Conservation (phyloP, 2,888 invertebrate genomes). For the Thymelicus lineola region DNA sequence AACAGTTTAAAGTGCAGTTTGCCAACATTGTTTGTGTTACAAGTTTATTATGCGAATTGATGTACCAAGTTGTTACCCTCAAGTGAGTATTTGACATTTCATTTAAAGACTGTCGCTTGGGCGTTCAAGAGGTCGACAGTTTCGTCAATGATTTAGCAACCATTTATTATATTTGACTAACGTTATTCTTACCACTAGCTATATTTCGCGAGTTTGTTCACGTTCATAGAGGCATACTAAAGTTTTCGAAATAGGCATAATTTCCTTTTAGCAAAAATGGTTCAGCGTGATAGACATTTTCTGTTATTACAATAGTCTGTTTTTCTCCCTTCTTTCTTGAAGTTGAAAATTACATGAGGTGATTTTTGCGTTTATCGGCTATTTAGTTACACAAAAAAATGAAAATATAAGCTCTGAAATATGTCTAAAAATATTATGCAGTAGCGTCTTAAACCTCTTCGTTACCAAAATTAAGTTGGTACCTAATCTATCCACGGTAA, state of each 20-base stretch:
- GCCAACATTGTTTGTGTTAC: background rate
- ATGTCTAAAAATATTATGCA: too few species aligned
- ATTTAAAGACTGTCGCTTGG: constrained; percentile 22
- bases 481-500: too few species aligned
- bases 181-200: background rate
- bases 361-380: too few species aligned
- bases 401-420: too few species aligned
- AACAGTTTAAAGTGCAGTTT: background rate
- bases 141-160: constrained; percentile 36
- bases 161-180: constrained; percentile 30
- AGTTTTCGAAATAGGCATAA: background rate
- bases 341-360: too few species aligned
- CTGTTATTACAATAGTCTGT: background rate
- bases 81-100: constrained; percentile 27
- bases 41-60: constrained; percentile 16
- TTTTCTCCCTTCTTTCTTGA: too few species aligned
- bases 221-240: background rate
- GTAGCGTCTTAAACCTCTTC: too few species aligned
- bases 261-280: too few species aligned
- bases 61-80: constrained; percentile 11
- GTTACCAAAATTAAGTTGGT: too few species aligned
- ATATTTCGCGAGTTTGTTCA: background rate
- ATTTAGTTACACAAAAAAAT: too few species aligned
- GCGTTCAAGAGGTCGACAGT: constrained; percentile 29
- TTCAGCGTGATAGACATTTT: too few species aligned